Base-by-base conservation (phyloP, 2,797 vertebrate species). In the Enteromius afrohamiltoni region DNA sequence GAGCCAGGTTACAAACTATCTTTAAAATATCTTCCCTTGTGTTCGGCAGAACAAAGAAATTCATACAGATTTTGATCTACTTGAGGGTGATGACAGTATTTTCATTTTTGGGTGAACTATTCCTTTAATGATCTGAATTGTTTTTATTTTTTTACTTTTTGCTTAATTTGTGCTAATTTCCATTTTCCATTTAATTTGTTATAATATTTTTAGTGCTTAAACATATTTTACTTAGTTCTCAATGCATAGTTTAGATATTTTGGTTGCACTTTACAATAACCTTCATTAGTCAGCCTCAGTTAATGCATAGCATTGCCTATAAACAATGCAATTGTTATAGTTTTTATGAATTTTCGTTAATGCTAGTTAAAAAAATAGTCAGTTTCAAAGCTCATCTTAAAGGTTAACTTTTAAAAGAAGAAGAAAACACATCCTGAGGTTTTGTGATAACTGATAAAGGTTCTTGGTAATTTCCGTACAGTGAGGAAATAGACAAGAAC, bases 401-500 rank as follows among this genome's bases (percentile, higher is more conserved):
- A 21, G 23, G 26, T 51, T 65, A 10, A 29, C 77, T 17, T 73
- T 73, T 73, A 49, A 51, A 73, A 51, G 26, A 73, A 34, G 8
- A 67, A 10, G 1, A 31, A 71, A 71, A 31, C 40, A 64, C 40
- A 64, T 64, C 40, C 23, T 77, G 76, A 47, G 17, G 55, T 47
- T 77, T 64, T 64, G n/a, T 29, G 58, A 64, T 31, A 45, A 10
- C 34, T 13, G 37, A 45, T 55, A 37, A 7, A 4, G 19, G 0
- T 34, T 80, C 23, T 81, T 62, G 55, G 68, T 49, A 31, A 64
- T 62, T 62, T 73, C 21, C 68, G 17, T 62, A 9, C 23, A 58
- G 37, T 45, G 49, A 14, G 14, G 14, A 9, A 53, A 53, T 1
- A 75, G 21, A 40, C 21, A 26, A 34, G 23, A 14, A 17, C 9